Conservation (phyloP, 2,113 vertebrate species). For the Megaptera novaeangliae region DNA sequence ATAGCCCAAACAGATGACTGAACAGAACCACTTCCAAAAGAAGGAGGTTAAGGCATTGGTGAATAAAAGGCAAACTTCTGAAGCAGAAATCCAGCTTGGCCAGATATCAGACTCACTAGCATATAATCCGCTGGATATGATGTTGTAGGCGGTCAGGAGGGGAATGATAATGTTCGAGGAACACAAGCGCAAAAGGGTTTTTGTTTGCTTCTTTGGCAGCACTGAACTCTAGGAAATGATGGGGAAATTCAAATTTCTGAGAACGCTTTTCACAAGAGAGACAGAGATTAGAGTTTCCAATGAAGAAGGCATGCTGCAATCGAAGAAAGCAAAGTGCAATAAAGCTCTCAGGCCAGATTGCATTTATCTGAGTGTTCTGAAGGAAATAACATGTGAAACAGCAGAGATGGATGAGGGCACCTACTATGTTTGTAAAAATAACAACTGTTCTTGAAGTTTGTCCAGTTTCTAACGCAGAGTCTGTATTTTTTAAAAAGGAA, state of each 20-base stretch:
- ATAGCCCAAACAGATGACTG: neutral
- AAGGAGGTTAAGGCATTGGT: neutral
- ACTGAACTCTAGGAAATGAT: constrained; percentile 48
- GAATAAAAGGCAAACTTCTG: neutral
- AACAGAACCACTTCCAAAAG: neutral
- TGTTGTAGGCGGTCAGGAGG: neutral
- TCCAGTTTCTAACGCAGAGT: neutral
- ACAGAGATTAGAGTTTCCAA: constrained; percentile 19
- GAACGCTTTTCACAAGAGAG: constrained; percentile 49
- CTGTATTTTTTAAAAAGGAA: neutral
- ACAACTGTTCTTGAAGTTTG: neutral
- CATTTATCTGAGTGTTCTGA: neutral
- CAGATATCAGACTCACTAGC: neutral
- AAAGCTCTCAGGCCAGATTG: neutral
- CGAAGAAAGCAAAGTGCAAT: neutral
- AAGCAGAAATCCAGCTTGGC: neutral
- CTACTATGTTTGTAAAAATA: neutral
- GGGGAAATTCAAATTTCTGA: constrained; percentile 59
- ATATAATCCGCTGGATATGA: neutral
- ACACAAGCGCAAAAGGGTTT: neutral
- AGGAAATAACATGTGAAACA: constrained; percentile 34
- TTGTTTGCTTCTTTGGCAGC: constrained; percentile 41
- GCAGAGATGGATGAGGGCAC: neutral
- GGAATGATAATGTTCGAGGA: neutral
- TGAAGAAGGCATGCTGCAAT: constrained; percentile 13